phyloP scores from a whole-genome alignment of 1,140 invertebrate species.

The Notospermus geniculatus region DNA sequence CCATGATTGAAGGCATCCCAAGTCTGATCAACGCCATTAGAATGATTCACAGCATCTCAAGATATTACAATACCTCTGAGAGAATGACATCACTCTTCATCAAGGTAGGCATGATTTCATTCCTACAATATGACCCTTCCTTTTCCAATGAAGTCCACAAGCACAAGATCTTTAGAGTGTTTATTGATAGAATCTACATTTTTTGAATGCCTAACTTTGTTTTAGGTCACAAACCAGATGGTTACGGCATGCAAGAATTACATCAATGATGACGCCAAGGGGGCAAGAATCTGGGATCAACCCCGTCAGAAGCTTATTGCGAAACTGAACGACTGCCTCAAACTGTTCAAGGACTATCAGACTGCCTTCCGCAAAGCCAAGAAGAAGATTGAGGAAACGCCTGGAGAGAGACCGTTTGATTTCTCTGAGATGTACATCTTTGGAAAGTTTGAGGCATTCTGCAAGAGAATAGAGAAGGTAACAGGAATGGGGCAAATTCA shows the following conservation, averaged over 20 bases:
- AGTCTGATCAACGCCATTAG: constrained; percentile 47
- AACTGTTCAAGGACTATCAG: constrained; percentile 72
- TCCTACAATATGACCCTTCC: constrained; percentile 72
- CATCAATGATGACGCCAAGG: constrained; percentile 77
- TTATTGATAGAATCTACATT: too few species aligned
- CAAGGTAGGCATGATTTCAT: constrained; percentile 36
- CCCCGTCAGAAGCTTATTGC: constrained; percentile 68
- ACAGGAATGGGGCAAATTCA: too few species aligned
- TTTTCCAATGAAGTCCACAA: neutral
- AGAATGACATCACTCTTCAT: constrained; percentile 51
- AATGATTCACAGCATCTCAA: constrained; percentile 50
- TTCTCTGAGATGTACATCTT: constrained; percentile 96
- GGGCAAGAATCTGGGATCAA: constrained; percentile 86
- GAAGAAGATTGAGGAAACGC: constrained; percentile 47
- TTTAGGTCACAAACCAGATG: constrained; percentile 91
- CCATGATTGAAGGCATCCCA: constrained; percentile 39
- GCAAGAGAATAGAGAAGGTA: constrained; percentile 74
- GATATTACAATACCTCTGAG: constrained; percentile 49
- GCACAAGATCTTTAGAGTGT: neutral
- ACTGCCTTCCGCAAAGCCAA: constrained; percentile 53
- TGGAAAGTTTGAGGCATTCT: constrained; percentile 91
- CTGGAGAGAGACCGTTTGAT: constrained; percentile 71
- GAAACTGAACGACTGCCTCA: constrained; percentile 80
- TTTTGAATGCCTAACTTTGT: neutral
- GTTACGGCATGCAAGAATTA: constrained; percentile 89